Base-by-base conservation (phyloP, 2,888 invertebrate species). In the Gymnoscelis rufifasciata region DNA sequence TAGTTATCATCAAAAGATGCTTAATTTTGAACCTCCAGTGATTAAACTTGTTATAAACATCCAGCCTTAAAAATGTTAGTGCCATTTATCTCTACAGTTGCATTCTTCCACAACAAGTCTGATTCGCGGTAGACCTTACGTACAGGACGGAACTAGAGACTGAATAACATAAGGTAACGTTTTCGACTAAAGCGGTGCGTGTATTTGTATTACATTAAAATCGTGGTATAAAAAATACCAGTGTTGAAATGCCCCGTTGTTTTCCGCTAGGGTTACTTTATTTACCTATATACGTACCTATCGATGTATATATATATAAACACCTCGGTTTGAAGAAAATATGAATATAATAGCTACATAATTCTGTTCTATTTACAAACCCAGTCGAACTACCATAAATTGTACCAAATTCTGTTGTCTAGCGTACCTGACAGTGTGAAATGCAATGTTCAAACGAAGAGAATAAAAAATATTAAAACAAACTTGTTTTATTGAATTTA, bases 401-500 rank as follows among this genome's bases (percentile, higher is more conserved):
- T 59, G 55, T 62, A 68, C 62, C 64, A 68, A 67, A 68, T 68
- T 66, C 60, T 73, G 68, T 72, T 70, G 70, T 71, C 69, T 41
- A 70, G 62, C 73, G 80, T 83, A 81, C 81, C 83, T 81, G 81
- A 74, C 74, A 64, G 67, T 69, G 68, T 62, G 55, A 63, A 68
- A 67, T 70, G 67, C 70, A 59, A 82, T 78, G 82, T 83, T 81
- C 79, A 82, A 82, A 79, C 68, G 64, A 71, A 65, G 69, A 60
- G 64, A 80, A 78, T 78, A 78, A 82, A 80, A 72, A 71, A 66
- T 71, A 69, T 66, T 56, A 50, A 67, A 60, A 2, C 55, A 49
- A 51, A 57, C 61, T 66, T 60, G 49, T 59, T 64, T 59, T 7
- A 33, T 35, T 15, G 0, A 15, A n/a, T 31, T 2, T 30, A 12